Evolutionary conservation across 2,113 vertebrate genomes (phyloP).

Genomic region (Labrus mixtus): DNA sequence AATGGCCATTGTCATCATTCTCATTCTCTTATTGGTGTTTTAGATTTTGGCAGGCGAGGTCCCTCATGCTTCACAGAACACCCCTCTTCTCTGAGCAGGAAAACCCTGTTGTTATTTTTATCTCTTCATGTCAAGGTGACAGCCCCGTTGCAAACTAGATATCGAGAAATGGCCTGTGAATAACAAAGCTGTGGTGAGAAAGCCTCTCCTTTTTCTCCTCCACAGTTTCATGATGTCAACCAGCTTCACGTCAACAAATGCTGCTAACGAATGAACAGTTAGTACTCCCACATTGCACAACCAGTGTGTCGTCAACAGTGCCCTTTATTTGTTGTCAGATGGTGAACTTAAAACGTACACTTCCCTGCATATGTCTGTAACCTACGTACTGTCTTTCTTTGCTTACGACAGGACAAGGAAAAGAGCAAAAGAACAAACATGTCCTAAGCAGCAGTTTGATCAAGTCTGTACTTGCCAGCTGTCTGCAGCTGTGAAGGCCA

Average conservation of each 20-base stretch:
- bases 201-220: conserved; percentile 5
- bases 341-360: conserved; percentile 1
- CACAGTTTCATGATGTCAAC: conserved; percentile 63
- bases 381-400: neutral
- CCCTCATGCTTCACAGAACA: neutral
- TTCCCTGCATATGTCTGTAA: conserved; percentile 1
- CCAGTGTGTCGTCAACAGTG: conserved; percentile 5
- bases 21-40: neutral
- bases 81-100: conserved; percentile 2
- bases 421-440: neutral
- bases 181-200: neutral
- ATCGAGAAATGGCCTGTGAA: conserved; percentile 25
- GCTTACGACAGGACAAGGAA: neutral
- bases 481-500: neutral
- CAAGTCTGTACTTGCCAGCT: neutral
- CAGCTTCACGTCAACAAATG: conserved; percentile 15
- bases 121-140: conserved; percentile 8
- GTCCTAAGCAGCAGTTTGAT: neutral
- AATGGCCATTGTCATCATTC: neutral
- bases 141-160: neutral
- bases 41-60: neutral
- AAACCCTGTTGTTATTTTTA: conserved; percentile 11
- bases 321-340: conserved; percentile 7
- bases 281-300: neutral
- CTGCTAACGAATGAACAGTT: conserved; percentile 23